Base-by-base conservation (phyloP, 2,888 invertebrate species). In the Colletes collaris region DNA sequence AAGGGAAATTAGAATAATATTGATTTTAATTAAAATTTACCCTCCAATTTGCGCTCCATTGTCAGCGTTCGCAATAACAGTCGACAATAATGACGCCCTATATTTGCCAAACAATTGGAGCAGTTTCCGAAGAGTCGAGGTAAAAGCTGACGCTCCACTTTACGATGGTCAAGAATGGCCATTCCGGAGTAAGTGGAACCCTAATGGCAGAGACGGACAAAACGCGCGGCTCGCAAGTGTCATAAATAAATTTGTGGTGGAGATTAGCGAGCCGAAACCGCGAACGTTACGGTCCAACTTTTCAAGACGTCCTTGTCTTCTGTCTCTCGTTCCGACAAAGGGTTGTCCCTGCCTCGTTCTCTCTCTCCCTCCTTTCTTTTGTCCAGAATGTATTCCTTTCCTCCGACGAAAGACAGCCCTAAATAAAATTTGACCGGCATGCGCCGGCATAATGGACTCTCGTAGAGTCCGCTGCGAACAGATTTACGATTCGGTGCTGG, bases 241-340 rank as follows among this genome's bases (percentile, higher is more conserved):
- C 88, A 76, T 89, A 89, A 89, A 89, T 89, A 88, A 88, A 88
- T 89, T 73, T 81, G 79, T 76, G 76, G 66, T 70, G 72, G 84
- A 89, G 88, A 89, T 89, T 87, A 87, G 87, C 83, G 84, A 81
- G 81, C 68, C 79, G 83, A 86, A 86, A 88, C 89, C 88, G 71
- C 87, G 83, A 89, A 85, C 87, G 86, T 89, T 89, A 88, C 81
- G 82, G 84, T 80, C 68, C 74, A 68, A 58, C 69, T 66, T 72
- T 69, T 55, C 40, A 75, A 62, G 64, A 60, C 59, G 66, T 79
- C 79, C 79, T 81, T 76, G 81, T 74, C 52, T 77, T 76, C 76
- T 70, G 76, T 75, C 69, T 73, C 56, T 67, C 64, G 27, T 37
- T 35, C 68, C 79, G 79, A 79, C 82, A 84, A 81, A 81, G 83